A percentile compares a stretch with the other conserved stretches of the same genome.
Conservation (phyloP, 2,113 vertebrate genomes). For the Apodemus speciosus region DNA sequence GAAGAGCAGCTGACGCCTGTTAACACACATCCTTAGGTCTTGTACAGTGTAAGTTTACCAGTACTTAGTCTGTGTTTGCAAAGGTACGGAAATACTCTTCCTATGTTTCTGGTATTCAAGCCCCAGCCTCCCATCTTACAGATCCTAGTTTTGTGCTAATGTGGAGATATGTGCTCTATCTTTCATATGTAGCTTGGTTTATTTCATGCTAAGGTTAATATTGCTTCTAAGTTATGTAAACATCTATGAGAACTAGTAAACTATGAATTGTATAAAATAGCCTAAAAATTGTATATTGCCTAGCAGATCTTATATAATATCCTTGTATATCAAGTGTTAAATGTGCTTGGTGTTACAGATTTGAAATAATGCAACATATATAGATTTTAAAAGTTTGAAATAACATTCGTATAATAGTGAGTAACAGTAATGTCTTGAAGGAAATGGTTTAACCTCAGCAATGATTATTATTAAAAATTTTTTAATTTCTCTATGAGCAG, state of each 20-base stretch:
- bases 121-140: not conserved
- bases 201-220: slow-evolving; percentile 31
- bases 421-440: not conserved
- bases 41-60: not conserved
- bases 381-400: not conserved
- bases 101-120: not conserved
- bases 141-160: not conserved
- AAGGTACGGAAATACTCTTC: not conserved
- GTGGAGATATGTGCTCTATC: not conserved
- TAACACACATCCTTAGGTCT: not conserved
- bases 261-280: not conserved
- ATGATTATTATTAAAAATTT: not conserved
- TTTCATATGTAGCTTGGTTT: slow-evolving; percentile 20
- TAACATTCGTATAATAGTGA: not conserved
- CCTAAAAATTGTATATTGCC: slow-evolving; percentile 5
- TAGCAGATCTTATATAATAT: not conserved
- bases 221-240: slow-evolving; percentile 19
- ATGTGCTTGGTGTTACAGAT: slow-evolving; percentile 14
- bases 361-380: slow-evolving; percentile 34
- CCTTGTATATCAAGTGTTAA: slow-evolving; percentile 24
- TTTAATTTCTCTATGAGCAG: not conserved
- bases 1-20: not conserved
- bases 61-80: not conserved
- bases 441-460: slow-evolving; percentile 16
- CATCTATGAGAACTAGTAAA: not conserved